A percentile compares a stretch with the other conserved stretches of the same genome.
These are phyloP conservation scores for Apostichopus parvimensis DNA, from an alignment of 35 echinoderm and acorn worm genomes.

Conservation along the genomic window DNA sequence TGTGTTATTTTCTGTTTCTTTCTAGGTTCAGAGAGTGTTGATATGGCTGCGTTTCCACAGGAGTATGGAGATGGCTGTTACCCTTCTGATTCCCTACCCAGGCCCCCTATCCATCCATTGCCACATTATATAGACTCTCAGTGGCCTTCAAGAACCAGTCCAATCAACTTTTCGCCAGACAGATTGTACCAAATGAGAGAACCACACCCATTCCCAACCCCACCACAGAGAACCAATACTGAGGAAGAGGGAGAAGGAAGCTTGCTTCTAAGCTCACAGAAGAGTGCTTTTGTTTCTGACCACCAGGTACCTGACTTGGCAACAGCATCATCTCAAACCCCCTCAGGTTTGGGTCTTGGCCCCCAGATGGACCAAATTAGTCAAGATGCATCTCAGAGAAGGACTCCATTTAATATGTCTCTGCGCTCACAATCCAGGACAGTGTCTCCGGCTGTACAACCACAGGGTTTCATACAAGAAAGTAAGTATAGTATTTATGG, in stretches of 20 bases:
- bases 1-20: neutral
- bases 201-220: constrained; percentile 43
- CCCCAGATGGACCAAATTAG: neutral
- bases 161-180: constrained; percentile 18
- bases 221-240: constrained; percentile 22
- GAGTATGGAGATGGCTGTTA: neutral
- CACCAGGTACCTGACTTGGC: neutral
- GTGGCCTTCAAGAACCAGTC: neutral
- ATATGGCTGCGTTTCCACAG: neutral
- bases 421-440: constrained; percentile 14
- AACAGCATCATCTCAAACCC: neutral
- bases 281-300: neutral
- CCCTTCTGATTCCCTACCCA: neutral
- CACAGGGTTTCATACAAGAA: neutral
- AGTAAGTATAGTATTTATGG: too few species aligned
- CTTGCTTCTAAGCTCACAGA: neutral
- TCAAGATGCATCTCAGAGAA: neutral
- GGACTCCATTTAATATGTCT: constrained; percentile 35
- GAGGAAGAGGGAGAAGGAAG: neutral
- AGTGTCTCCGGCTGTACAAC: neutral
- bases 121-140: constrained; percentile 4
- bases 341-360: constrained; percentile 9
- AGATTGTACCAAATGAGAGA: neutral
- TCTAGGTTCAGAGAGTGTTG: neutral
- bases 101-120: constrained; percentile 40